A percentile compares a stretch with the other conserved stretches of the same genome.
These are phyloP conservation scores for Tricholaema leucomelas DNA, from an alignment of 2,113 vertebrate species.

Conservation along the genomic window DNA sequence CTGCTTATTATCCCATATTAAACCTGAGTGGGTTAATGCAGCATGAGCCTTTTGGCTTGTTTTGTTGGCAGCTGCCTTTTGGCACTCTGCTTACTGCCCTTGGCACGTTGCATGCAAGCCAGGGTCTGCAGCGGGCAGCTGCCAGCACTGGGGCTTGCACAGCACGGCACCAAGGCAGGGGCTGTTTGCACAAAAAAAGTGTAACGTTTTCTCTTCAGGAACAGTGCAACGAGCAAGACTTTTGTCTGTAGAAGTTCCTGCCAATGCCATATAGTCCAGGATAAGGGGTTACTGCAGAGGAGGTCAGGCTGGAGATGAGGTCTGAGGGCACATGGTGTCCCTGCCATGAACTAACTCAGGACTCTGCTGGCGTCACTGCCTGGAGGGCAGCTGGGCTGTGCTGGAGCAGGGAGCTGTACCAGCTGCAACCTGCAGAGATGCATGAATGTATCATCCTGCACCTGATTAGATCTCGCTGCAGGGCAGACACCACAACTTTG, in stretches of 20 bases:
- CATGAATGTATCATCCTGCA: background rate
- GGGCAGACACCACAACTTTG: rapidly evolving
- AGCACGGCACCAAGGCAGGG: background rate
- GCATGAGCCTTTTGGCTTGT: background rate
- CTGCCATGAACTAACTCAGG: background rate
- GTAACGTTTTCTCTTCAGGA: background rate
- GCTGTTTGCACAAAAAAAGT: background rate
- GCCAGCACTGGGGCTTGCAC: background rate
- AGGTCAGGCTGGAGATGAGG: background rate
- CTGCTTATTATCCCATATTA: background rate
- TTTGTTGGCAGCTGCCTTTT: background rate
- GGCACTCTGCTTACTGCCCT: background rate
- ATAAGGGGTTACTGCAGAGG: background rate
- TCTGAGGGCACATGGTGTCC: background rate
- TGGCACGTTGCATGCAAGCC: rapidly evolving
- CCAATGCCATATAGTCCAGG: rapidly evolving
- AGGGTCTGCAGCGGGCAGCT: background rate
- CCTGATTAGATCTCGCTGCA: background rate
- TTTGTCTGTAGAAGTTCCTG: background rate
- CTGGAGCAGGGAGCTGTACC: background rate
- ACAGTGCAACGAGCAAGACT: background rate
- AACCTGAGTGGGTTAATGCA: background rate
- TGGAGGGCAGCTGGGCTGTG: background rate
- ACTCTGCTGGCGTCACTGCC: background rate
- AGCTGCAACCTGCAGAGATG: background rate